phyloP scores from a whole-genome alignment of 1,140 invertebrate species.

The Papilio dardanus region DNA sequence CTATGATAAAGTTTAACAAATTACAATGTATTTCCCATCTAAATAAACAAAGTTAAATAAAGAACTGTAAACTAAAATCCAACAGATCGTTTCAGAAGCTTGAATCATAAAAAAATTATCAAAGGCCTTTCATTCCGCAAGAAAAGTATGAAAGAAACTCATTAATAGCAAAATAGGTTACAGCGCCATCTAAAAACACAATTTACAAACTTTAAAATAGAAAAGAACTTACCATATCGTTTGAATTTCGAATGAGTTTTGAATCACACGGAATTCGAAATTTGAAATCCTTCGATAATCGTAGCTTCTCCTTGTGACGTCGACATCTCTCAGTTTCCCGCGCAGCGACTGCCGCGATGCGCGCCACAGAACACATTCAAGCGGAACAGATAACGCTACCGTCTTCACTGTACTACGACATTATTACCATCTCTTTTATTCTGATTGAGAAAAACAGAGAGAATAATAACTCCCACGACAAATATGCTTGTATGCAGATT shows the following conservation, averaged over 20 bases:
- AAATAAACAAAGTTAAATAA: neutral
- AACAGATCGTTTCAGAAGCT: neutral
- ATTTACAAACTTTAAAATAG: constrained; percentile 14
- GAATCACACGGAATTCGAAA: constrained; percentile 41
- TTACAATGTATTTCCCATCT: neutral
- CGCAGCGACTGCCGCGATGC: constrained; percentile 54
- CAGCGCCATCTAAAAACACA: constrained; percentile 35
- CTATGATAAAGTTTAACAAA: constrained; percentile 6
- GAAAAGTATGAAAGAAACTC: constrained; percentile 16
- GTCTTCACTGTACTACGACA: constrained; percentile 25
- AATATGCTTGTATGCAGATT: neutral
- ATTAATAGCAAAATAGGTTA: constrained; percentile 20
- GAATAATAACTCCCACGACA: neutral
- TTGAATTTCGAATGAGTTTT: constrained; percentile 43
- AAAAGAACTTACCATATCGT: constrained; percentile 58
- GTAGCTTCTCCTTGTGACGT: constrained; percentile 44
- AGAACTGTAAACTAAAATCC: neutral
- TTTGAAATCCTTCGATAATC: constrained; percentile 42
- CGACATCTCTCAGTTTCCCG: constrained; percentile 57
- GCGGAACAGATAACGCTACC: constrained; percentile 48
- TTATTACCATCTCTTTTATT: neutral
- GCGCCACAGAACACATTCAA: constrained; percentile 54
- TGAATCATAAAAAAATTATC: neutral
- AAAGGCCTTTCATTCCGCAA: constrained; percentile 14
- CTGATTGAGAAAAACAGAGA: neutral